These are phyloP conservation scores for Montipora capricornis DNA, from an alignment of 64 coral and sea anemone species.

Conservation along the genomic window DNA sequence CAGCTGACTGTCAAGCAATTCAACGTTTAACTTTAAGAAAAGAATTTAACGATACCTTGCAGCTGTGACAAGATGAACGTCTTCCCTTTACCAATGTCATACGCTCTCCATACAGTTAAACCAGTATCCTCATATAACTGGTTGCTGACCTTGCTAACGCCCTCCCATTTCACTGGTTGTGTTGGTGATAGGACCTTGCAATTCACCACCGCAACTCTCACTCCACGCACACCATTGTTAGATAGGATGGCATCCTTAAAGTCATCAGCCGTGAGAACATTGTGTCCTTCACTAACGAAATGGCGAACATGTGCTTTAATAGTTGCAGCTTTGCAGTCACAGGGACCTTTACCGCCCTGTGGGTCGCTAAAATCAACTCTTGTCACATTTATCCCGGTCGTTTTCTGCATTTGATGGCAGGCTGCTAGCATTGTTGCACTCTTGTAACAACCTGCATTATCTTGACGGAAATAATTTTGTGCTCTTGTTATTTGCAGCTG, in stretches of 20 bases:
- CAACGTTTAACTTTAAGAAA: not conserved
- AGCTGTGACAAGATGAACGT: constrained; percentile 25
- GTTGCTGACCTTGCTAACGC: constrained; percentile 62
- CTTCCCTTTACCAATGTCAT: constrained; percentile 67
- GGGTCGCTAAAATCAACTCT: constrained; percentile 56
- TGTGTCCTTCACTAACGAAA: constrained; percentile 61
- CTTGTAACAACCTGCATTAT: constrained; percentile 45
- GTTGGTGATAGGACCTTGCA: not conserved
- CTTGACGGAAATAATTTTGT: not conserved
- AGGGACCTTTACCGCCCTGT: constrained; percentile 61
- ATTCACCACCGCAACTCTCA: too few relatives aligned
- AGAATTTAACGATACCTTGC: constrained; percentile 18
- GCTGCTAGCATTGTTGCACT: constrained; percentile 54
- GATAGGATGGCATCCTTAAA: constrained; percentile 63
- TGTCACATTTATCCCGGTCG: constrained; percentile 46
- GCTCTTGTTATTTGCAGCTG: constrained; percentile 35
- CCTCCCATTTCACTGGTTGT: not conserved
- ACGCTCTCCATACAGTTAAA: constrained; percentile 75
- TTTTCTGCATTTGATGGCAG: constrained; percentile 18
- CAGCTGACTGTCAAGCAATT: too few relatives aligned
- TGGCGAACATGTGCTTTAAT: constrained; percentile 57
- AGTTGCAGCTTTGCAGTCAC: constrained; percentile 73
- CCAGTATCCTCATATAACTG: not conserved
- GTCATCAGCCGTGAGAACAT: constrained; percentile 61
- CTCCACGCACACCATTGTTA: too few relatives aligned